Evolutionary conservation across 2,113 vertebrate genomes (phyloP).

Genomic region (Leucopsar rothschildi): DNA sequence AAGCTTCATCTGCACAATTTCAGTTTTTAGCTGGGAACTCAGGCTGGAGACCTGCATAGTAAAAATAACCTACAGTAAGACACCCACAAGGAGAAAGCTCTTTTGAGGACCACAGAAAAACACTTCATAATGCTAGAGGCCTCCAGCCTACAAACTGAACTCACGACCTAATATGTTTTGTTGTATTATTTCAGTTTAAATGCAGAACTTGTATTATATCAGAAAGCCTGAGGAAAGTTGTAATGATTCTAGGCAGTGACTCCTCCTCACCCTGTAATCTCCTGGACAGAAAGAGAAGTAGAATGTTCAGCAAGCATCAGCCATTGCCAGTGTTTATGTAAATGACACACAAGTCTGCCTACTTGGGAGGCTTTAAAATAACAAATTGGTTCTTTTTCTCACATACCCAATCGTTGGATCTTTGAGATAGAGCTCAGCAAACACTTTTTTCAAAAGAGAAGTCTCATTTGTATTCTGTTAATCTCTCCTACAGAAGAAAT

Average conservation of each 20-base stretch:
- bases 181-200: neutral
- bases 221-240: neutral
- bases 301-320: neutral
- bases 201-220: neutral
- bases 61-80: neutral
- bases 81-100: neutral
- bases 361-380: neutral
- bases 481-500: slow-evolving; percentile 16
- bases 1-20: neutral
- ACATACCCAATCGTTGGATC: neutral
- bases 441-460: neutral
- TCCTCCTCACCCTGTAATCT: neutral
- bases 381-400: neutral
- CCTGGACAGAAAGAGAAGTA: neutral
- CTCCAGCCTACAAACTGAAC: neutral
- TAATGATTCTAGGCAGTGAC: neutral
- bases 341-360: neutral
- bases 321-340: neutral
- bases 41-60: neutral
- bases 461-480: neutral
- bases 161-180: neutral
- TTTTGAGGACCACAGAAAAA: neutral
- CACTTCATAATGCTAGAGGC: neutral
- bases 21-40: neutral
- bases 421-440: neutral